phyloP scores from a whole-genome alignment of 1,140 invertebrate species.

The Solenopsis fugax region DNA sequence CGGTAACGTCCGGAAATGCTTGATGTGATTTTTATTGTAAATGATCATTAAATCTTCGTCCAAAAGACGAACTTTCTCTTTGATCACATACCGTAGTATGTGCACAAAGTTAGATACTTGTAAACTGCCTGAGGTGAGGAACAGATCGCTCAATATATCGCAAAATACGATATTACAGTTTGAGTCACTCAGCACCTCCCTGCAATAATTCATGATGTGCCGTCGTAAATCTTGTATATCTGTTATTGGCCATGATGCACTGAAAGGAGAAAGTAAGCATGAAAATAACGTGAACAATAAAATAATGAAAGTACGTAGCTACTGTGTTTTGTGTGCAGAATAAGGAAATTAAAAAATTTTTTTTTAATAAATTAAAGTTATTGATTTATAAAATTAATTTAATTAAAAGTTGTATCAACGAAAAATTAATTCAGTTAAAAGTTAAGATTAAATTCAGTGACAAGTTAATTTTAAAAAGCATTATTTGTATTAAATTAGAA shows the following conservation, averaged over 20 bases:
- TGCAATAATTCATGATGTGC: slow-evolving; percentile 77
- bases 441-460: too few relatives aligned
- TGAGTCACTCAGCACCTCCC: slow-evolving; percentile 73
- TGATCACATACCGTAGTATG: slow-evolving; percentile 80
- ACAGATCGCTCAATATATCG: slow-evolving; percentile 80
- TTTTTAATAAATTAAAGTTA: too few relatives aligned
- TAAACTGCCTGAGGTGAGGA: slow-evolving; percentile 74
- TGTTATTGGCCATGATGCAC: slow-evolving; percentile 81
- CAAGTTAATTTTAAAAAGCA: too few relatives aligned
- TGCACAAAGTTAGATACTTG: slow-evolving; percentile 78
- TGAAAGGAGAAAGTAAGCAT: slow-evolving; percentile 70
- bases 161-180: slow-evolving; percentile 71
- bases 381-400: too few relatives aligned
- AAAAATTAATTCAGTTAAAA: too few relatives aligned
- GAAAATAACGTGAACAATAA: slow-evolving; percentile 33
- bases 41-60: slow-evolving; percentile 77
- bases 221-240: slow-evolving; percentile 74
- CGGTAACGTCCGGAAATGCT: slow-evolving; percentile 81
- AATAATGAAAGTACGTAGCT: neutral
- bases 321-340: neutral
- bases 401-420: too few relatives aligned
- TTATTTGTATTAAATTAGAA: too few relatives aligned
- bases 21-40: slow-evolving; percentile 83
- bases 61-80: slow-evolving; percentile 78
- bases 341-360: too few relatives aligned